Base-by-base conservation (phyloP, 2,888 invertebrate genomes). In the Zygaena filipendulae region DNA sequence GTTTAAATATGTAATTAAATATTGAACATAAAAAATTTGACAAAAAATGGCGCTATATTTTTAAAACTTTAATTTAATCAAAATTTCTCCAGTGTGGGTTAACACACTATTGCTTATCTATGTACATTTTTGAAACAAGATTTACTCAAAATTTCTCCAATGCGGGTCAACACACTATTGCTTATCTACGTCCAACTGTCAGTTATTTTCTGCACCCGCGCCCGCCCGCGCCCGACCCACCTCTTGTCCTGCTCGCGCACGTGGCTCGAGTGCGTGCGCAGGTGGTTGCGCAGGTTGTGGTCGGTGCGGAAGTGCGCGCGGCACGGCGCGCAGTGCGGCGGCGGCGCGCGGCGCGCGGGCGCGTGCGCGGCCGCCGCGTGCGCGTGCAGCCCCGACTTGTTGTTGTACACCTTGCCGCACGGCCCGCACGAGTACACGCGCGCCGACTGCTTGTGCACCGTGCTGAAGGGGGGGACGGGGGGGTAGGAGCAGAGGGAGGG, bases 191-290 rank as follows among this genome's bases (percentile, higher is more conserved):
- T 16, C 16, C 16, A 16, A n/a, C n/a, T n/a, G n/a, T n/a, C n/a
- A n/a, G n/a, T n/a, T n/a, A n/a, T n/a, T n/a, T n/a, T n/a, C n/a
- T n/a, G n/a, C n/a, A n/a, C n/a, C n/a, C n/a, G n/a, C n/a, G n/a
- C n/a, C 3, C n/a, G n/a, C n/a, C n/a, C n/a, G n/a, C n/a, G n/a
- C n/a, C n/a, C n/a, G n/a, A 38, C 48, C 27, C 3, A 67, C 67
- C 47, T 51, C 26, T 52, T 58, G 25, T 59, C 57, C 0, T n/a
- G 23, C 0, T 53, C 56, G 1, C 30, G 35, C 3, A 59, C 33
- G 18, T 69, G 69, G 1, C 25, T 44, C 0, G 63, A 69, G 25
- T 66, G 62, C 1, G 61, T 59, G 14, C 34, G 42, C 13, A 67
- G 30, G 30, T 70, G 70, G 12, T 59, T 48, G 8, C 37, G 35